phyloP scores from a whole-genome alignment of 2,113 vertebrate species.

The Catharus fuscescens region DNA sequence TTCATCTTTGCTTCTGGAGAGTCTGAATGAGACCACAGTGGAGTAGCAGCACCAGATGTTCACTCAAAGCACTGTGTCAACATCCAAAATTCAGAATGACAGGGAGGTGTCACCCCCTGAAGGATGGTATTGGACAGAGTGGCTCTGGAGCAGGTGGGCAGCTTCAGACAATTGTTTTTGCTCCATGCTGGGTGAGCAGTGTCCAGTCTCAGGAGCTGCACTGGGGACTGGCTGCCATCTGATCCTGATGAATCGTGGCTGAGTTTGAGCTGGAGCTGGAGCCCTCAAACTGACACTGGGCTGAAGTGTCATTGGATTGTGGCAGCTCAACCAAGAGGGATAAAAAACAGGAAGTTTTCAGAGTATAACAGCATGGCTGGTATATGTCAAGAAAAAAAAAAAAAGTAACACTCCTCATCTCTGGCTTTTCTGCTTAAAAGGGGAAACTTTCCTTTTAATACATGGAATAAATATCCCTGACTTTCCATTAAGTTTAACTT shows the following conservation, averaged over 20 bases:
- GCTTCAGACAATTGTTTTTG: neutral
- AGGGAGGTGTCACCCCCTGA: neutral
- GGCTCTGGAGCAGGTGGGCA: conserved; percentile 48
- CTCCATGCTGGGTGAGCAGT: neutral
- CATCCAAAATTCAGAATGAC: conserved; percentile 27
- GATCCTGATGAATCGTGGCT: conserved; percentile 42
- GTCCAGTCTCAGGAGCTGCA: neutral
- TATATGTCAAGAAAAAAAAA: neutral
- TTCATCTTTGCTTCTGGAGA: neutral
- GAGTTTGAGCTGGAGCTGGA: neutral
- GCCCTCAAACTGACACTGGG: neutral
- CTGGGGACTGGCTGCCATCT: neutral
- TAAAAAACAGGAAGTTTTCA: neutral
- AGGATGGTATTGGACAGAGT: neutral
- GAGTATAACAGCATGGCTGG: neutral
- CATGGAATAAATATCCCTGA: neutral
- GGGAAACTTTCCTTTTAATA: neutral
- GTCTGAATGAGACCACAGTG: neutral
- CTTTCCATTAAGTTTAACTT: neutral
- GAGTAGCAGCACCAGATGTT: conserved; percentile 56
- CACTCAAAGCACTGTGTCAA: neutral
- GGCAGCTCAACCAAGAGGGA: neutral
- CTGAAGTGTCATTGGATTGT: neutral
- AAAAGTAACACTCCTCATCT: neutral
- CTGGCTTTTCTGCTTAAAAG: neutral